Evolutionary conservation across 2,888 invertebrate species (phyloP), one percentile per base, ranked within the genome.

Genomic region (Synanthedon vespiformis): DNA sequence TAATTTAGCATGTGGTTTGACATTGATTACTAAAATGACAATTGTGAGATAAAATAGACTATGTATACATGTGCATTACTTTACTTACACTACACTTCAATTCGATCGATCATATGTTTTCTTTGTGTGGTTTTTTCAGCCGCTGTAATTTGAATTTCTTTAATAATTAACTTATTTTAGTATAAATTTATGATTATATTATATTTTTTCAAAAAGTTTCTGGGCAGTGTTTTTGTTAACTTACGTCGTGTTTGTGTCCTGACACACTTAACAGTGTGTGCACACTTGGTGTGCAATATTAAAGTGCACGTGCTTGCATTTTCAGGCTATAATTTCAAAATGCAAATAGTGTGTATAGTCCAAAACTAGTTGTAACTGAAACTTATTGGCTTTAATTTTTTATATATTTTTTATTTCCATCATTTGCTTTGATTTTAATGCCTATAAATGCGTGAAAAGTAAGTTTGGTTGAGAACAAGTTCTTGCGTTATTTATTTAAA

Each of bases 81-180:
- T 1, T 16, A 2, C 1, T 16, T 16, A 18, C 6, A 34, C 27
- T 34, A 34, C 2, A 85, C 77, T 81, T 79, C 62, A 65, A 67
- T 67, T 77, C 85, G 78, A 87, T 87, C 87, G 87, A 87, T 87
- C 87, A 87, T 86, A 87, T 87, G 87, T 87, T 87, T 87, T 87
- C 87, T 86, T 87, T 86, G 86, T 87, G 82, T 84, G 81, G 80
- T 78, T 84, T 83, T 84, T 81, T 84, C 82, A 84, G 84, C 82
- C 79, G 80, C 83, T 84, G 82, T 80, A 78, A 80, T 83, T 85
- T 82, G 80, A 85, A 84, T 80, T 81, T 73, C 77, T 77, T 81
- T 76, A 67, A 69, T 70, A 72, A 67, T 77, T 77, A 70, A 69
- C 68, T 64, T 69, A 67, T 64, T 66, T 58, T 49, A 47, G 52